These are phyloP conservation scores for Todus mexicanus DNA, from an alignment of 2,797 vertebrate species.

Conservation along the genomic window DNA sequence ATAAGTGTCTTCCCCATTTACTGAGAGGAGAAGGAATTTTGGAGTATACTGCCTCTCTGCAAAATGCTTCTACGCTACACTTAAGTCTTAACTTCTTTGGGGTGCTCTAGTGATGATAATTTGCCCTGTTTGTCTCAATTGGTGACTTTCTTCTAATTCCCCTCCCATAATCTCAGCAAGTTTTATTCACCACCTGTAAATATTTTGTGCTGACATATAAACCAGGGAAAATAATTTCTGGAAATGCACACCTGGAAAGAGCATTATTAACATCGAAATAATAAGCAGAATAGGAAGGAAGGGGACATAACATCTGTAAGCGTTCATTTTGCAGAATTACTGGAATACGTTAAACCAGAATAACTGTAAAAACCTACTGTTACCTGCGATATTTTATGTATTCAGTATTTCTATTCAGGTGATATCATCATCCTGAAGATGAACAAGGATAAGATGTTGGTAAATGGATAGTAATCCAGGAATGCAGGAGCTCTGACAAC, in stretches of 20 bases:
- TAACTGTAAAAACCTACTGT: not conserved
- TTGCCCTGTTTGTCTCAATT: not conserved
- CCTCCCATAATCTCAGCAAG: not conserved
- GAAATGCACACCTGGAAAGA: not conserved
- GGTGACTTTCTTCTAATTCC: not conserved
- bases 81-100: not conserved
- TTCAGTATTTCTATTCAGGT: not conserved
- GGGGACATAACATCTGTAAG: not conserved
- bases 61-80: not conserved
- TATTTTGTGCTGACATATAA: not conserved
- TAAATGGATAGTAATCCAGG: not conserved
- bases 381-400: not conserved
- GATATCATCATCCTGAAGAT: not conserved
- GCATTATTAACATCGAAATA: not conserved
- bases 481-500: not conserved
- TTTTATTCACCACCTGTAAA: not conserved
- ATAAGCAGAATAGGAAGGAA: not conserved
- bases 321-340: not conserved
- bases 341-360: not conserved
- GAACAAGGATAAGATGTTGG: not conserved
- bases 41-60: not conserved
- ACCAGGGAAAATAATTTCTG: not conserved
- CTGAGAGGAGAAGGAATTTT: not conserved
- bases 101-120: not conserved
- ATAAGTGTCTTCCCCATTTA: not conserved